Conservation (phyloP, 2,113 vertebrate genomes). For the Dolichallabes microphthalmus region DNA sequence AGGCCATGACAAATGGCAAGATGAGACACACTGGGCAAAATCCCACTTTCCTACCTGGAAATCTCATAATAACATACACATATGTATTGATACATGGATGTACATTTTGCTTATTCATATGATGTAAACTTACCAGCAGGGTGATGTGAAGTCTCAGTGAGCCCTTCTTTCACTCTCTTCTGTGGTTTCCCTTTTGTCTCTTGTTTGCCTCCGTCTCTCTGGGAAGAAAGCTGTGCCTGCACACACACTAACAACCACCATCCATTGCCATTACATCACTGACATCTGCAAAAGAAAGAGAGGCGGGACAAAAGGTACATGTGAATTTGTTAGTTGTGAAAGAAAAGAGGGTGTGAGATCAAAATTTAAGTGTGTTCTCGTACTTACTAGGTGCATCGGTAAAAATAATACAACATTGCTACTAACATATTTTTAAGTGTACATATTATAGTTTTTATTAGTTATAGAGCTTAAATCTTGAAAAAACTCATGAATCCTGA, state of each 20-base stretch:
- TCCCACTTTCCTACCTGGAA: not conserved
- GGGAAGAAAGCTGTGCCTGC: constrained; percentile 14
- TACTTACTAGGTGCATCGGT: not conserved
- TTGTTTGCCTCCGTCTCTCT: constrained; percentile 30
- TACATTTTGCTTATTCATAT: not conserved
- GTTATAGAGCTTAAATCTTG: not conserved
- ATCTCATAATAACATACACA: not conserved
- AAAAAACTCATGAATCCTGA: not conserved
- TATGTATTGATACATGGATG: not conserved
- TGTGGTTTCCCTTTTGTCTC: constrained; percentile 14
- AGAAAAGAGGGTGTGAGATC: not conserved
- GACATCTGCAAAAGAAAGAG: constrained; percentile 42
- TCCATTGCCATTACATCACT: constrained; percentile 25
- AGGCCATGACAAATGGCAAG: not conserved
- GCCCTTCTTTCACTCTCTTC: constrained; percentile 12
- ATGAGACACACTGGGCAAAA: not conserved
- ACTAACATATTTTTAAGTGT: not conserved
- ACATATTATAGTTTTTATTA: not conserved
- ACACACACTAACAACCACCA: constrained; percentile 11
- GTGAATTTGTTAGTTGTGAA: constrained; percentile 3
- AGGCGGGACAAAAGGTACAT: not conserved
- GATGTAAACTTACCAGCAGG: constrained; percentile 34
- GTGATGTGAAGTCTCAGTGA: constrained; percentile 16
- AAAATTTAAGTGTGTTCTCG: not conserved
- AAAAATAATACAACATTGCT: not conserved